Conservation (phyloP, 2,797 vertebrate genomes). For the Tachyglossus aculeatus region DNA sequence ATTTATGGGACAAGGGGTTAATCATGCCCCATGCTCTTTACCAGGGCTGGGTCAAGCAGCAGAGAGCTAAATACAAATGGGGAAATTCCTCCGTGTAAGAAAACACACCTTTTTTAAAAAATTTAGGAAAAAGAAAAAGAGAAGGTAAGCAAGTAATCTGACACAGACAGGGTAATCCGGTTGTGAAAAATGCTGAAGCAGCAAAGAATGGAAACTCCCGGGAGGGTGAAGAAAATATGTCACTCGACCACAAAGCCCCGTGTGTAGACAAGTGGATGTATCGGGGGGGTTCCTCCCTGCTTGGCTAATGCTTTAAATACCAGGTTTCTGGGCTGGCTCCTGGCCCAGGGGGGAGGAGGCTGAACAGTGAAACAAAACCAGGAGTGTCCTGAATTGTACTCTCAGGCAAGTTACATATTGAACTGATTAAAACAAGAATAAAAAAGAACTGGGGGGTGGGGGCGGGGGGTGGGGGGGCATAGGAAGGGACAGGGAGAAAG, state of each 20-base stretch:
- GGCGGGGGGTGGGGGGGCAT: no score
- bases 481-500: no score
- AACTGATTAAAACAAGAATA: slow-evolving; percentile 29
- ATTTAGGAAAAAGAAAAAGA: not conserved
- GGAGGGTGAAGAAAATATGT: not conserved
- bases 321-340: not conserved
- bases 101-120: not conserved
- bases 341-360: not conserved
- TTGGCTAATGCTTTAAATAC: not conserved
- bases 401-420: slow-evolving; percentile 22
- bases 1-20: not conserved
- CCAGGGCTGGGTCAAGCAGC: not conserved
- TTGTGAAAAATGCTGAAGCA: not conserved
- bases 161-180: not conserved
- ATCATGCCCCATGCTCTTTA: not conserved
- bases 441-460: no score
- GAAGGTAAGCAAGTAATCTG: not conserved
- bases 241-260: not conserved
- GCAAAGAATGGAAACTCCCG: not conserved
- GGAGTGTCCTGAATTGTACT: not conserved
- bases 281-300: not conserved
- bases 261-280: not conserved
- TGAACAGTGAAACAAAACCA: not conserved
- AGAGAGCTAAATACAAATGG: not conserved
- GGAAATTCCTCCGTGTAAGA: not conserved